phyloP scores from a whole-genome alignment of 2,797 vertebrate genomes.

The Lutjanus campechanus region DNA sequence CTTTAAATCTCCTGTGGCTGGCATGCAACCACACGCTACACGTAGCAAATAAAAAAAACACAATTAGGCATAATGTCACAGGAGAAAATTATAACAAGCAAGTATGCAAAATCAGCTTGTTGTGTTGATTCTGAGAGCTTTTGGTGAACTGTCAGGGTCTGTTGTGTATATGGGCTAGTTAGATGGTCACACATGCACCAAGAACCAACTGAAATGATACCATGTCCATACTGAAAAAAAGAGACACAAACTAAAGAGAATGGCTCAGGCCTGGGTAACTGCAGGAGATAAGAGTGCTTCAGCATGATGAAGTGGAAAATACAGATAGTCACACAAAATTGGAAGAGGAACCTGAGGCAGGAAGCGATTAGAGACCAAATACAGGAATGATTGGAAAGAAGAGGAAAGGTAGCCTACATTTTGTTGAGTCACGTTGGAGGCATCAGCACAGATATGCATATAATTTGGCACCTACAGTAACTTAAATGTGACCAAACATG shows the following conservation, averaged over 20 bases:
- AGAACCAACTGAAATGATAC: slow-evolving; percentile 11
- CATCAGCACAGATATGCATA: neutral
- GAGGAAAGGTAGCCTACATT: neutral
- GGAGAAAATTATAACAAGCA: neutral
- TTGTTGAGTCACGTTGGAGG: neutral
- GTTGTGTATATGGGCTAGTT: neutral
- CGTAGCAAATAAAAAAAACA: too few species aligned
- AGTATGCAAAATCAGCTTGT: neutral
- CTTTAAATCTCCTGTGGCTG: too few species aligned
- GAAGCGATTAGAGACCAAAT: neutral
- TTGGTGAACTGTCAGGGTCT: slow-evolving; percentile 11
- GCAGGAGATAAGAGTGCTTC: slow-evolving; percentile 25
- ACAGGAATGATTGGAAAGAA: neutral
- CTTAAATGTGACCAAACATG: too few species aligned
- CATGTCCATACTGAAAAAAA: slow-evolving; percentile 10
- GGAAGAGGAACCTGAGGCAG: neutral
- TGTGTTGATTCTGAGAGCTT: slow-evolving; percentile 1
- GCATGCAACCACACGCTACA: too few species aligned
- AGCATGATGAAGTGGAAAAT: slow-evolving; percentile 9
- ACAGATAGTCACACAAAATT: slow-evolving; percentile 10
- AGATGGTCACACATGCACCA: slow-evolving; percentile 15
- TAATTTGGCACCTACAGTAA: neutral
- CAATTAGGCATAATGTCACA: neutral
- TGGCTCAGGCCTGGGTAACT: slow-evolving; percentile 15
- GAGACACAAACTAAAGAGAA: slow-evolving; percentile 20